A percentile compares a stretch with the other conserved stretches of the same genome.
Evolutionary conservation across 2,888 invertebrate species (phyloP).

Genomic region (Amphimallon solstitiale): DNA sequence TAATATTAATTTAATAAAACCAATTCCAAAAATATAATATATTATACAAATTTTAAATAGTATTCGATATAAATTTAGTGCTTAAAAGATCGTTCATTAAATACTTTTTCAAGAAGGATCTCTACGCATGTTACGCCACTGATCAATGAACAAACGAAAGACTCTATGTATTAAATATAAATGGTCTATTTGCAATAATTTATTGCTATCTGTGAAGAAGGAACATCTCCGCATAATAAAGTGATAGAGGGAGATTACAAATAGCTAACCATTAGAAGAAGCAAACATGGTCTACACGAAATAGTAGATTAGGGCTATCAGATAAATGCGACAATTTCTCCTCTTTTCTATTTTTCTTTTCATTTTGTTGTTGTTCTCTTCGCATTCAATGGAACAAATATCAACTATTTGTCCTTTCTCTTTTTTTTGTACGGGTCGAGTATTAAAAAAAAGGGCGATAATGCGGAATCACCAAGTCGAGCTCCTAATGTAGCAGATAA

Average conservation of each 20-base stretch:
- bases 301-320: conserved; percentile 50
- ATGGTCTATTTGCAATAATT: conserved; percentile 17
- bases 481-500: conserved; percentile 57
- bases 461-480: conserved; percentile 55
- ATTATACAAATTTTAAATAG: too few species aligned
- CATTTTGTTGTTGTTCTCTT: conserved; percentile 35
- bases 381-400: conserved; percentile 34
- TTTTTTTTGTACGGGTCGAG: conserved; percentile 15
- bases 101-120: too few species aligned
- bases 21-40: too few species aligned
- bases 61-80: too few species aligned
- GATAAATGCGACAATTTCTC: conserved; percentile 57
- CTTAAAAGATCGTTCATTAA: too few species aligned
- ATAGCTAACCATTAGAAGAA: conserved; percentile 46
- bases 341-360: conserved; percentile 41
- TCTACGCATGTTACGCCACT: too few species aligned
- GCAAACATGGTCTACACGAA: conserved; percentile 46
- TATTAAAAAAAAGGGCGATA: conserved; percentile 56
- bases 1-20: too few species aligned
- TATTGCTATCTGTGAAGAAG: conserved; percentile 28
- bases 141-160: neutral
- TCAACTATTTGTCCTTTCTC: conserved; percentile 2
- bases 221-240: conserved; percentile 39
- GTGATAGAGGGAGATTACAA: conserved; percentile 43
- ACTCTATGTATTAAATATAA: conserved; percentile 1